Conservation (phyloP, 2,113 vertebrate genomes). For the Etia nguti region DNA sequence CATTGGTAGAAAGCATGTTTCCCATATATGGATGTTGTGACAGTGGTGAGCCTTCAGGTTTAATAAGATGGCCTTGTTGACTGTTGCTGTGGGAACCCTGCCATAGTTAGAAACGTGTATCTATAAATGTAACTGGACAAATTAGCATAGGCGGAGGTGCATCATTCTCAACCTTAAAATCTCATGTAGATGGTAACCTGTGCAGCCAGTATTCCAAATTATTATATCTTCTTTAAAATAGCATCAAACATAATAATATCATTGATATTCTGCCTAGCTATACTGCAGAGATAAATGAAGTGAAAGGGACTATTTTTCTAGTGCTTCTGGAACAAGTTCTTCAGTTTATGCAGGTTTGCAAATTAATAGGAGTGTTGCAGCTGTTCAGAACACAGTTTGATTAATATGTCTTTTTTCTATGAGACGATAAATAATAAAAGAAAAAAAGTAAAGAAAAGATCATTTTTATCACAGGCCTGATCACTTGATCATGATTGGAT, state of each 20-base stretch:
- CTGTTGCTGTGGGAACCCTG: not conserved
- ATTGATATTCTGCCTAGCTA: not conserved
- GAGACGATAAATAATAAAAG: not conserved
- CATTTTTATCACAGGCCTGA: not conserved
- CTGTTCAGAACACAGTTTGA: not conserved
- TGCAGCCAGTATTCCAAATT: not conserved
- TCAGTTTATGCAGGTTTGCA: slow-evolving; percentile 1
- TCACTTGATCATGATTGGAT: not conserved
- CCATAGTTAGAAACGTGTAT: not conserved
- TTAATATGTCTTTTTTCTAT: rapidly evolving
- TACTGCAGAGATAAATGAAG: slow-evolving; percentile 19
- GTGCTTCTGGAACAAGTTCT: slow-evolving; percentile 22
- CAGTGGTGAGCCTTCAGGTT: not conserved
- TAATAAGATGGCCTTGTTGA: not conserved
- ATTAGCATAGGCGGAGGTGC: not conserved
- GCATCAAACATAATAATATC: not conserved
- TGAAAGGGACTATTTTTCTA: slow-evolving; percentile 26
- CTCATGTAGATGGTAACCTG: not conserved
- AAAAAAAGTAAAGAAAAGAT: not conserved
- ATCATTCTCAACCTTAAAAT: not conserved
- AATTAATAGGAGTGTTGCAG: not conserved
- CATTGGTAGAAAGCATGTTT: not conserved
- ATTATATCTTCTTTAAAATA: not conserved
- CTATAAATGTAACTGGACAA: not conserved
- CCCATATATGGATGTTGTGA: not conserved